Evolutionary conservation across 2,888 invertebrate species (phyloP).

Genomic region (Entomobrya multifasciata): DNA sequence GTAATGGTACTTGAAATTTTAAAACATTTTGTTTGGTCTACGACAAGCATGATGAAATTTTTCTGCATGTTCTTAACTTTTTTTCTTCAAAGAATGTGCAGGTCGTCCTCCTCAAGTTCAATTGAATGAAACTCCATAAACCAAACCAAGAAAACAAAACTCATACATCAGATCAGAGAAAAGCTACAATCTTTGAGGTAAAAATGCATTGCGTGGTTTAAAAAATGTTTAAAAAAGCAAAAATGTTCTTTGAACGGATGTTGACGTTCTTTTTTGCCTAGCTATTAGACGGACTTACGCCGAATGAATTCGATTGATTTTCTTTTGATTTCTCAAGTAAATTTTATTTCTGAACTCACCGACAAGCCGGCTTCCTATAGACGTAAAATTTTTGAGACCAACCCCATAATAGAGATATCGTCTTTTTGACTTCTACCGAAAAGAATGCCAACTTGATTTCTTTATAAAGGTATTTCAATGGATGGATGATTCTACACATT

Average conservation of each 20-base stretch:
- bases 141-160: background rate
- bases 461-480: constrained; percentile 38
- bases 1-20: background rate
- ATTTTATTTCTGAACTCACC: constrained; percentile 63
- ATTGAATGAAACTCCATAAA: background rate
- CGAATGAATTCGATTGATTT: constrained; percentile 49
- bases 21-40: too few relatives aligned
- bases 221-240: constrained; percentile 9
- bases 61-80: too few relatives aligned
- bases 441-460: constrained; percentile 58
- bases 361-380: constrained; percentile 65
- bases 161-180: too few relatives aligned
- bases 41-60: too few relatives aligned
- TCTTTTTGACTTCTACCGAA: constrained; percentile 71
- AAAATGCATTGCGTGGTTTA: background rate
- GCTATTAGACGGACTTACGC: too few relatives aligned
- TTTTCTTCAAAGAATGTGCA: background rate
- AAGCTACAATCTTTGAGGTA: background rate
- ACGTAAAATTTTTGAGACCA: constrained; percentile 18
- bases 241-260: constrained; percentile 67
- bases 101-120: background rate
- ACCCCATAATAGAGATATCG: constrained; percentile 64
- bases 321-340: constrained; percentile 66
- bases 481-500: background rate
- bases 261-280: constrained; percentile 61